Base-by-base conservation (phyloP, 2,113 vertebrate genomes). In the Mesocricetus auratus region DNA sequence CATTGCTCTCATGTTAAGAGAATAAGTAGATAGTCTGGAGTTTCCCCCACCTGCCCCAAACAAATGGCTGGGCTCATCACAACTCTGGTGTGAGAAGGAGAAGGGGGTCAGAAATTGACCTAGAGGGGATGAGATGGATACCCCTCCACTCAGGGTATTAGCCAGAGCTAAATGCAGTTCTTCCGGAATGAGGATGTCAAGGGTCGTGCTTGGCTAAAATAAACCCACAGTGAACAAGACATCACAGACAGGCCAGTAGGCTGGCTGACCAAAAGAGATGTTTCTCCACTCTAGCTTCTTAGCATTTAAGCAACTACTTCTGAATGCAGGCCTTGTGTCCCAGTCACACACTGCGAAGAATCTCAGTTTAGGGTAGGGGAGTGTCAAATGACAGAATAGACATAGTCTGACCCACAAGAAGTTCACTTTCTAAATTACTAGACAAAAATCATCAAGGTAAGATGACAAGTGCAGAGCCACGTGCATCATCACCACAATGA, bases 21-120 rank as follows among this genome's bases (percentile, higher is more conserved):
- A 42, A 17, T 31, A 62, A 26, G n/a, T 93, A 98, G 98, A 97
- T 95, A 97, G 90, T 81, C 45, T 66, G 83, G 77, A n/a, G 21
- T 2, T 97, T 26, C 78, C 86, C 78, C 86, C 81, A 82, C 81
- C n/a, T n/a, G n/a, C n/a, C n/a, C 87, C 93, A 45, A 71, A 86
- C 45, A 83, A 15, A 74, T 7, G 29, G 26, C 42, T 94, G 42
- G 26, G 33, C 74, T 24, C 75, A 16, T 91, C 68, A 36, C 69
- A 22, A 69, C 0, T 77, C 60, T 68, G 29, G 17, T 73, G 64
- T 56, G 82, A 11, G 77, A 39, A 77, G 29, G 45, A 33, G 39
- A 3, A 77, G 56, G 73, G 39, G 73, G 39, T 45, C 82, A 85
- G 82, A 85, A 64, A 47, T 21, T 85, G 42, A 68, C n/a, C 86